Evolutionary conservation across 1,140 invertebrate genomes (phyloP).

Genomic region (Phymorhynchus buccinoides): DNA sequence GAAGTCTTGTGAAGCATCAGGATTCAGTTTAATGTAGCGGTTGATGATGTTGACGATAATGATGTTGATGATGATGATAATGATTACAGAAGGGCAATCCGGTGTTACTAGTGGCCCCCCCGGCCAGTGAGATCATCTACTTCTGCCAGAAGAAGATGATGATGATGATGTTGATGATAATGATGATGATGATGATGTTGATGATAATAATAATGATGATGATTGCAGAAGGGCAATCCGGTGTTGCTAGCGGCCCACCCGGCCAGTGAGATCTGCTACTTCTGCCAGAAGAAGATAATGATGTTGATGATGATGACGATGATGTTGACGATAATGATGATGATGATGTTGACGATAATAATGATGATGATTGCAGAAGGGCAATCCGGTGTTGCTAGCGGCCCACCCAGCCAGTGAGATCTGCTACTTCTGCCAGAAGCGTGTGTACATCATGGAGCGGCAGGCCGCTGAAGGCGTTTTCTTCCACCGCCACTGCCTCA

Average conservation of each 20-base stretch:
- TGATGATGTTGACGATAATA: too few species aligned
- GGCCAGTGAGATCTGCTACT: slow-evolving; percentile 85
- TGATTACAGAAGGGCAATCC: slow-evolving; percentile 58
- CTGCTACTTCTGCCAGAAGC: slow-evolving; percentile 89
- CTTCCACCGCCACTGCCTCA: slow-evolving; percentile 81
- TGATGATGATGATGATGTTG: too few species aligned
- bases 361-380: too few species aligned
- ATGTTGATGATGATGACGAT: too few species aligned
- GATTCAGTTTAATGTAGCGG: too few species aligned
- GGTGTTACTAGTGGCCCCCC: slow-evolving; percentile 54
- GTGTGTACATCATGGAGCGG: slow-evolving; percentile 91
- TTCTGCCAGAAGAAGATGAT: slow-evolving; percentile 90
- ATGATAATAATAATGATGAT: too few species aligned
- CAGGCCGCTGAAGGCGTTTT: slow-evolving; percentile 88
- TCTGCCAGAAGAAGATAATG: slow-evolving; percentile 89
- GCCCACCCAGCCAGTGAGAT: slow-evolving; percentile 78
- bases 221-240: slow-evolving; percentile 57
- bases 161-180: too few species aligned
- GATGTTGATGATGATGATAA: too few species aligned
- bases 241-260: slow-evolving; percentile 56
- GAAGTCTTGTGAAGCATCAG: too few species aligned
- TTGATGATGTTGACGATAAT: too few species aligned
- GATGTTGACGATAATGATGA: too few species aligned
- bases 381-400: slow-evolving; percentile 53
- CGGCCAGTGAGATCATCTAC: slow-evolving; percentile 84